A percentile compares a stretch with the other conserved stretches of the same genome.
Conservation (phyloP, 1,140 invertebrate species). For the Microplitis mediator region DNA sequence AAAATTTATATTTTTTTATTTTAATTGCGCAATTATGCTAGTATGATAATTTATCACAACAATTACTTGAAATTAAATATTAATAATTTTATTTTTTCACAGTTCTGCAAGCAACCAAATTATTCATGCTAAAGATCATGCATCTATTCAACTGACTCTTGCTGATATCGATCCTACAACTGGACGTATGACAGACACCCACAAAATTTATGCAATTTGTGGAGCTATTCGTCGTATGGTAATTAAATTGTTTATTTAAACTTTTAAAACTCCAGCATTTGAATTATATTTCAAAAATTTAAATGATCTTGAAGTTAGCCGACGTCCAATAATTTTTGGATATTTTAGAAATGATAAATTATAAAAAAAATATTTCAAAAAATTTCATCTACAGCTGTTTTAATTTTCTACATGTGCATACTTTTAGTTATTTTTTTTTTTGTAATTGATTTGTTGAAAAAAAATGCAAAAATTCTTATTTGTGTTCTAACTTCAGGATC, state of each 20-base stretch:
- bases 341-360: too few species aligned
- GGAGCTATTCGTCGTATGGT: constrained; percentile 96
- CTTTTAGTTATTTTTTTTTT: not conserved
- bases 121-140: constrained; percentile 98
- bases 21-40: too few species aligned
- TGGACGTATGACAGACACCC: constrained; percentile 86
- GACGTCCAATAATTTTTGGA: too few species aligned
- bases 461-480: too few species aligned
- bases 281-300: too few species aligned
- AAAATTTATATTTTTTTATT: not conserved
- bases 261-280: not conserved
- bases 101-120: constrained; percentile 98
- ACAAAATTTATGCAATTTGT: constrained; percentile 96
- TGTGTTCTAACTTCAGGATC: too few species aligned
- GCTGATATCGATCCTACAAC: constrained; percentile 95
- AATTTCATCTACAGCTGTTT: too few species aligned
- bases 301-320: too few species aligned
- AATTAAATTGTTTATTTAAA: constrained; percentile 39
- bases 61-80: not conserved
- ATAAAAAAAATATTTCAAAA: too few species aligned
- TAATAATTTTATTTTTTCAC: constrained; percentile 38
- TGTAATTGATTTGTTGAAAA: not conserved
- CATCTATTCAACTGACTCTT: constrained; percentile 96
- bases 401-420: too few species aligned
- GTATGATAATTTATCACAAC: too few species aligned